Percentiles rank a stretch among this genome's conserved stretches.
Evolutionary conservation across 2,113 vertebrate genomes (phyloP).

Genomic region (Myodes glareolus): DNA sequence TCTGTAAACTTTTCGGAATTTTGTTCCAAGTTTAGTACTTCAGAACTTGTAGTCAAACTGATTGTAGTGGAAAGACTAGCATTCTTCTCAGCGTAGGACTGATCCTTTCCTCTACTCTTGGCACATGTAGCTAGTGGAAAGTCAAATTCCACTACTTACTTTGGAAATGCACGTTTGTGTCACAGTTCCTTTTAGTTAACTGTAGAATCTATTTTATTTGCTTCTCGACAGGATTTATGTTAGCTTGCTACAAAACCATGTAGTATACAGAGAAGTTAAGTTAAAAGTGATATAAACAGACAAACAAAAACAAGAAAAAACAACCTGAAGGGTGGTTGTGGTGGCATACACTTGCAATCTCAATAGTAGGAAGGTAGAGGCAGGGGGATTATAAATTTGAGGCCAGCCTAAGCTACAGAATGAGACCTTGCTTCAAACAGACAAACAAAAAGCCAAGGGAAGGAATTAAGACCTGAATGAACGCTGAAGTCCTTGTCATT

Average conservation of each 20-base stretch:
- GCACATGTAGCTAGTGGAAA: background rate
- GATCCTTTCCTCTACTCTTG: background rate
- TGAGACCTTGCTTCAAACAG: background rate
- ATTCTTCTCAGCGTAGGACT: background rate
- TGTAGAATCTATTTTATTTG: background rate
- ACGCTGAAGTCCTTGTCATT: background rate
- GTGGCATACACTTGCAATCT: background rate
- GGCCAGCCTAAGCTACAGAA: background rate
- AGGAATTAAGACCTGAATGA: background rate
- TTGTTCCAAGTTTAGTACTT: constrained; percentile 22
- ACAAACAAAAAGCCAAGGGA: background rate
- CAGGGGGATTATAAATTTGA: background rate
- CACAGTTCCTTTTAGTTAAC: background rate
- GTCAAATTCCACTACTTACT: constrained; percentile 7
- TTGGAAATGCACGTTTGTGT: constrained; percentile 36
- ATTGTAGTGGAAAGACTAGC: background rate
- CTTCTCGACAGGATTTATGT: constrained; percentile 1
- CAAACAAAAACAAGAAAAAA: background rate
- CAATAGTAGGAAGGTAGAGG: background rate
- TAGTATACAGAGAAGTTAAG: background rate
- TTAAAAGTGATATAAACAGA: background rate
- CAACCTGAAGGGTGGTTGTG: background rate
- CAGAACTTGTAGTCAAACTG: constrained; percentile 22
- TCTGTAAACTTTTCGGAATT: constrained; percentile 1
- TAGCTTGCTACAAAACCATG: background rate